Evolutionary conservation across 2,113 vertebrate genomes (phyloP).

Genomic region (Solea senegalensis): DNA sequence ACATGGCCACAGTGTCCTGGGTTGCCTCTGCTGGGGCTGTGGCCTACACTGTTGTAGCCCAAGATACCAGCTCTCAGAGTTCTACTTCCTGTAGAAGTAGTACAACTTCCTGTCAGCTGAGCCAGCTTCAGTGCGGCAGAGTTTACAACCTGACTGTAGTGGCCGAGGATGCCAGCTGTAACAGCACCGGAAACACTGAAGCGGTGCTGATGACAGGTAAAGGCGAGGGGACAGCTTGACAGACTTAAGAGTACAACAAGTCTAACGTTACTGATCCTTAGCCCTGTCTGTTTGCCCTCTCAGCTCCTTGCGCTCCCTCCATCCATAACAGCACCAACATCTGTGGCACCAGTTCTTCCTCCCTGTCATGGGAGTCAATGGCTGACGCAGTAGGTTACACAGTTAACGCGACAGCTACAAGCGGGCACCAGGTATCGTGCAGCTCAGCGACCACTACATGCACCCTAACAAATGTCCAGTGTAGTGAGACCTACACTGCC

Average conservation of each 20-base stretch:
- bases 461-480: conserved; percentile 58
- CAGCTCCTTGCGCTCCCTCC: conserved; percentile 67
- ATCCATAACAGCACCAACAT: conserved; percentile 52
- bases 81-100: conserved; percentile 62
- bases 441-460: conserved; percentile 47
- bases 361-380: conserved; percentile 59
- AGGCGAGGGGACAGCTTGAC: background rate
- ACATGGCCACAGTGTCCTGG: conserved; percentile 71
- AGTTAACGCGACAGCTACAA: conserved; percentile 49
- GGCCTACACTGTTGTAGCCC: conserved; percentile 60
- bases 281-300: background rate
- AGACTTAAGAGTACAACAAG: background rate
- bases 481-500: conserved; percentile 66
- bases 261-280: background rate
- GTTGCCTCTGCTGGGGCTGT: conserved; percentile 44
- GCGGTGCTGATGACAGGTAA: conserved; percentile 65
- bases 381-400: conserved; percentile 53
- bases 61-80: conserved; percentile 24
- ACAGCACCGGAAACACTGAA: conserved; percentile 58
- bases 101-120: conserved; percentile 69
- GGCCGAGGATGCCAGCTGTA: conserved; percentile 65
- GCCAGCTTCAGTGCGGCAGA: conserved; percentile 70
- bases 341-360: conserved; percentile 60
- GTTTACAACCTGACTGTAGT: conserved; percentile 73
- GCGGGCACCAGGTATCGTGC: conserved; percentile 49